These are phyloP conservation scores for Drosophila monieri DNA, from an alignment of 2,888 invertebrate genomes.

Conservation along the genomic window DNA sequence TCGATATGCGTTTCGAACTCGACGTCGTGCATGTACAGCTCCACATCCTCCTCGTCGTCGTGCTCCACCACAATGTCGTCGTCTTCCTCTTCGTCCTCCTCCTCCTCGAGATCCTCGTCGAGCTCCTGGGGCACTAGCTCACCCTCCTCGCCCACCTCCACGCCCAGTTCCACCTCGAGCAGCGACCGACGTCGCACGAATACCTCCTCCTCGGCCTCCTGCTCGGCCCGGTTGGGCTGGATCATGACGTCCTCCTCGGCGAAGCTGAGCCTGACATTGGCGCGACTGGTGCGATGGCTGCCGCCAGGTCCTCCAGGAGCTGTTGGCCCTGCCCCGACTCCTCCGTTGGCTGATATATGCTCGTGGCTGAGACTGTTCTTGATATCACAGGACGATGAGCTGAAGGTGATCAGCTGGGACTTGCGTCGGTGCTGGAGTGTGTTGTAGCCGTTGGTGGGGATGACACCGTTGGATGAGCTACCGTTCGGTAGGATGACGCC, in stretches of 20 bases:
- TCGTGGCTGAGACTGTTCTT: slow-evolving; percentile 83
- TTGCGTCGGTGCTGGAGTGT: slow-evolving; percentile 82
- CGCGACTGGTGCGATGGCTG: slow-evolving; percentile 58
- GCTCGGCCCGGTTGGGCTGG: slow-evolving; percentile 36
- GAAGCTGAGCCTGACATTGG: slow-evolving; percentile 75
- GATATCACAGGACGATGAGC: slow-evolving; percentile 83
- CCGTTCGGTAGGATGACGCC: slow-evolving; percentile 43
- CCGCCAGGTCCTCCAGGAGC: slow-evolving; percentile 13
- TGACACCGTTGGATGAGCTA: background rate
- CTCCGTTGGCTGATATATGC: slow-evolving; percentile 65
- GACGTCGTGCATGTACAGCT: slow-evolving; percentile 74
- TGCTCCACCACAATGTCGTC: slow-evolving; percentile 65
- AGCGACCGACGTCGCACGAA: slow-evolving; percentile 77
- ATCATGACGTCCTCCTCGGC: slow-evolving; percentile 81
- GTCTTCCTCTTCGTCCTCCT: slow-evolving; percentile 64
- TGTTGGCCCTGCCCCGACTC: slow-evolving; percentile 34
- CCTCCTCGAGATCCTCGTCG: slow-evolving; percentile 65
- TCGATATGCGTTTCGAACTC: slow-evolving; percentile 83
- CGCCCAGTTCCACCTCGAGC: slow-evolving; percentile 76
- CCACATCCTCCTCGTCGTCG: slow-evolving; percentile 74
- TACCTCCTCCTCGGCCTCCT: slow-evolving; percentile 69
- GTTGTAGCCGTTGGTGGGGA: slow-evolving; percentile 68
- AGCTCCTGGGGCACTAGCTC: slow-evolving; percentile 61
- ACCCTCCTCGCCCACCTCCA: slow-evolving; percentile 63
- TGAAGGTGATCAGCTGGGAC: slow-evolving; percentile 83